Percentiles rank a stretch among this genome's conserved stretches.
Evolutionary conservation across 2,888 invertebrate genomes (phyloP).

Genomic region (Tipula unca): DNA sequence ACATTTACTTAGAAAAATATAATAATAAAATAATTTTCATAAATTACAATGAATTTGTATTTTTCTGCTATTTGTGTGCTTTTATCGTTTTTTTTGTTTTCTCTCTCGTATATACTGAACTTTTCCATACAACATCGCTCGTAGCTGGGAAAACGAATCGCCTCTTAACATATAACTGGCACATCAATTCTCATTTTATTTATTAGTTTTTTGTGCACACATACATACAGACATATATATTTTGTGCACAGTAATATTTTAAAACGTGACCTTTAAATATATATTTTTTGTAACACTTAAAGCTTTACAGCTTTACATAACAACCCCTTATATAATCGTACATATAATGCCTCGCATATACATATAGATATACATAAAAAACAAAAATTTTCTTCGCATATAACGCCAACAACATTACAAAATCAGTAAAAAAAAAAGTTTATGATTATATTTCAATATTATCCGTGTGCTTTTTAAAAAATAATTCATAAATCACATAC

Average conservation of each 20-base stretch:
- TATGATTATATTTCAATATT: neutral
- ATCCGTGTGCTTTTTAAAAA: neutral
- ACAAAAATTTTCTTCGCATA: neutral
- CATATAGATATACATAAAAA: neutral
- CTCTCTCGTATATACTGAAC: neutral
- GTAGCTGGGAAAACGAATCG: neutral
- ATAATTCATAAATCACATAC: neutral
- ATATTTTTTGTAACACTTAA: neutral
- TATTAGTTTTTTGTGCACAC: neutral
- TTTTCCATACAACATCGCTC: neutral
- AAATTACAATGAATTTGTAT: conserved; percentile 8
- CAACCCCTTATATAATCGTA: neutral
- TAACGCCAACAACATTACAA: neutral
- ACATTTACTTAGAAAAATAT: neutral
- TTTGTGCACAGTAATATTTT: neutral
- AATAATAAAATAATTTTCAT: conserved; percentile 8
- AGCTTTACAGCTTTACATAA: neutral
- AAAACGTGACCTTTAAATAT: neutral
- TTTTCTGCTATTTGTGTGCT: neutral
- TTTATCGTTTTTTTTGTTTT: neutral
- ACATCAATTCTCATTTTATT: conserved; percentile 8
- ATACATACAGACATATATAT: neutral
- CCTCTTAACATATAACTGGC: neutral
- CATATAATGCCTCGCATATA: neutral
- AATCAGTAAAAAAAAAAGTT: neutral